phyloP scores from a whole-genome alignment of 1,140 invertebrate species.

The Lasaia peninsularis region DNA sequence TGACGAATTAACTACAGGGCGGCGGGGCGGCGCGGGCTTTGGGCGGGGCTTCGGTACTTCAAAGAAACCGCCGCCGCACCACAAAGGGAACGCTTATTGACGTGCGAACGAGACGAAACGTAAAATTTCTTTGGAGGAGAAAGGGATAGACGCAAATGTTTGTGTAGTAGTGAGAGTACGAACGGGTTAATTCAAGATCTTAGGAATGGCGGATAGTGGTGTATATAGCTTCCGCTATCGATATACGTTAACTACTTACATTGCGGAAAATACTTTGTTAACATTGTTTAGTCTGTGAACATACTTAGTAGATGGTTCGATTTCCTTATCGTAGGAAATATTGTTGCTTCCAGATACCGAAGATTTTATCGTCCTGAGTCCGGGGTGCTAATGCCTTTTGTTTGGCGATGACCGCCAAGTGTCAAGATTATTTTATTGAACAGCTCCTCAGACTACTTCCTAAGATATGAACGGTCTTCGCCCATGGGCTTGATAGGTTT shows the following conservation, averaged over 20 bases:
- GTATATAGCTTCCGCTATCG: constrained; percentile 18
- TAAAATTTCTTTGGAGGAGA: background rate
- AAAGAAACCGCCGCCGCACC: constrained; percentile 55
- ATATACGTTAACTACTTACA: background rate
- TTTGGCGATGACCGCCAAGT: no score
- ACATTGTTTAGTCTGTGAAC: no score
- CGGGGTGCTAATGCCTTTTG: no score
- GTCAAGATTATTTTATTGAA: no score
- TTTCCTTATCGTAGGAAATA: background rate
- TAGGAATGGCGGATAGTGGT: constrained; percentile 54
- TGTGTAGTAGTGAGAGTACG: constrained; percentile 56
- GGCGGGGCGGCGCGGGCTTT: constrained; percentile 32
- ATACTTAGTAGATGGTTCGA: no score
- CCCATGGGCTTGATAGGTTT: no score
- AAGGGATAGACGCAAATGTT: constrained; percentile 36
- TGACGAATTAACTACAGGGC: constrained; percentile 65
- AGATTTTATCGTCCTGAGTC: no score
- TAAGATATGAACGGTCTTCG: no score
- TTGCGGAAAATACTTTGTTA: background rate
- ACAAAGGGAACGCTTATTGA: constrained; percentile 49
- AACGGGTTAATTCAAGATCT: constrained; percentile 69
- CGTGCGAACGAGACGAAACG: constrained; percentile 35
- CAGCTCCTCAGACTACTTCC: no score
- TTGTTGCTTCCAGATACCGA: background rate
- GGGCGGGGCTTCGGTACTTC: constrained; percentile 55